Conservation (phyloP, 2,113 vertebrate species). For the Arothron firmamentum region DNA sequence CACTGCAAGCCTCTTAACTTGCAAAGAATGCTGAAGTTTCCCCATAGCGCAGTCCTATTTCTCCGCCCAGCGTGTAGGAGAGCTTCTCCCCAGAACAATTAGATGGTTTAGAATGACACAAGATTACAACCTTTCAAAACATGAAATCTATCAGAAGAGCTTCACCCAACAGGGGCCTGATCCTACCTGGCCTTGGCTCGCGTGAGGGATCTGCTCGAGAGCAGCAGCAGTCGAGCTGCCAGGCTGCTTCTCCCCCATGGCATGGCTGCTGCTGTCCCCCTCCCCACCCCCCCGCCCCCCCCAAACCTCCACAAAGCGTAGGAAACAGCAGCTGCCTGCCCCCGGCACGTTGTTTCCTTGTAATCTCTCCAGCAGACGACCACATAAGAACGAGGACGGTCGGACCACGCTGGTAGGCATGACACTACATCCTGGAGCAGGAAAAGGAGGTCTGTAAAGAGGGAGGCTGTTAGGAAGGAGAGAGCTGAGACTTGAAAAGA, state of each 20-base stretch:
- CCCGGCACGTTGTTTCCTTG: conserved; percentile 69
- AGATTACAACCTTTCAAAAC: too few relatives aligned
- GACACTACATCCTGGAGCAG: conserved; percentile 70
- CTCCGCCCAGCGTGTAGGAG: not conserved
- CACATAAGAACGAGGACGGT: conserved; percentile 67
- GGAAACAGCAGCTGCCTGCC: conserved; percentile 73
- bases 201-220: conserved; percentile 47
- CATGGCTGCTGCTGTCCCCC: conserved; percentile 64
- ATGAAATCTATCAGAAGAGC: too few relatives aligned
- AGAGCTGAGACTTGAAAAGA: conserved; percentile 4
- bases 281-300: conserved; percentile 27
- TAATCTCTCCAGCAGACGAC: conserved; percentile 63
- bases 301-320: conserved; percentile 40
- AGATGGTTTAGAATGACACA: not conserved
- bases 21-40: conserved; percentile 42
- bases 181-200: conserved; percentile 71
- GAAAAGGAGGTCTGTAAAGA: conserved; percentile 59
- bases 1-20: conserved; percentile 62
- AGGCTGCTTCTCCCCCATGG: conserved; percentile 68
- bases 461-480: not conserved
- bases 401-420: conserved; percentile 38
- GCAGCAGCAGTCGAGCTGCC: conserved; percentile 33
- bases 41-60: conserved; percentile 15
- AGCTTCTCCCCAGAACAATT: not conserved
- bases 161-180: not conserved